Evolutionary conservation across 2,797 vertebrate genomes (phyloP), one percentile per base, ranked within the genome.

Genomic region (Apodemus agrarius): DNA sequence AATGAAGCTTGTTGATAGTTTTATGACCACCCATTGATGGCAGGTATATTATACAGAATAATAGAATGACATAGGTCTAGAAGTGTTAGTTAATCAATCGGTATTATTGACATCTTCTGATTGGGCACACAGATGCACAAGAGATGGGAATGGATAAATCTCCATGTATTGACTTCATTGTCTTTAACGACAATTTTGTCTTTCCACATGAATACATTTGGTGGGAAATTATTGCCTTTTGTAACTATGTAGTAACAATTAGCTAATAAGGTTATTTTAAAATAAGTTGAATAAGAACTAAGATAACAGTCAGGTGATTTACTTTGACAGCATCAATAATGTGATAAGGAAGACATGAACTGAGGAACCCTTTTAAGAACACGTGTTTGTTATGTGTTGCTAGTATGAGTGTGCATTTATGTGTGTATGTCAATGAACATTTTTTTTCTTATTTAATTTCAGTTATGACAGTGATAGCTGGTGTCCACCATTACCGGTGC

Each of bases 381-480:
- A 34, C 3, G 12, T 57, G 29, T 43, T 78, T 90, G 75, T 59
- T 74, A 1, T 22, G 81, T 89, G 24, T 31, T 81, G 63, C 37
- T 13, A 52, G 17, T 26, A 1, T 81, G 40, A 52, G n/a, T 83
- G 21, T 93, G 24, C 37, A 0, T 61, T 29, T 59, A 14, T 17
- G 2, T 17, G 10, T 67, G 5, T 79, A 19, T 75, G 6, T 65
- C 54, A 72, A 12, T 78, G 21, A 52, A 7, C 6, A 34, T 75
- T 78, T 92, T 88, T 88, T 85, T 86, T 37, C 65, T 96, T 13
- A 22, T 93, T 81, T 86, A 75, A 65, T 98, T 97, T 96, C 98
- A 99, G 99, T 96, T 99, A 99, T 93, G 99, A 99, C 97, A 99
- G 99, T 94, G 99, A 99, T 94, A 99, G 99, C 65, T 99, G 99